Evolutionary conservation across 2,113 vertebrate genomes (phyloP).

Genomic region (Sula dactylatra): DNA sequence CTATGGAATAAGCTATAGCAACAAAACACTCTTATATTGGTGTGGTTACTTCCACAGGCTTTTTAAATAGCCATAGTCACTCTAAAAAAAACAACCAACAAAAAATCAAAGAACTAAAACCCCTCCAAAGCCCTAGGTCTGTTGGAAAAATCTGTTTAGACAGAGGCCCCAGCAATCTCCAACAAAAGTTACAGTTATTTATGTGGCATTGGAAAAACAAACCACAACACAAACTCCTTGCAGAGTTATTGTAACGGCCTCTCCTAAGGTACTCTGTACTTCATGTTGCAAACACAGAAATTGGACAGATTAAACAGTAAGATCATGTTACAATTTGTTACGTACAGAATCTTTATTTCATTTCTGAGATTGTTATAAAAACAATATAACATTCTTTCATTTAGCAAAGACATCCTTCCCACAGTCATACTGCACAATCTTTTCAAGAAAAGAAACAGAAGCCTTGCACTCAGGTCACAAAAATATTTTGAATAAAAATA

Average conservation of each 20-base stretch:
- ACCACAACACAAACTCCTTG: background rate
- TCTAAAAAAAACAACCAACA: background rate
- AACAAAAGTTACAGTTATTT: background rate
- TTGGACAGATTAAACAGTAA: background rate
- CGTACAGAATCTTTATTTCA: background rate
- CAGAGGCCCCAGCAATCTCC: background rate
- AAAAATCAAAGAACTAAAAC: background rate
- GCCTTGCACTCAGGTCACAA: background rate
- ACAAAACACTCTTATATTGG: background rate
- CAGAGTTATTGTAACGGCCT: background rate
- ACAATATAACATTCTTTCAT: background rate
- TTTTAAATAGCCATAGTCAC: background rate
- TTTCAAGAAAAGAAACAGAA: slow-evolving; percentile 6
- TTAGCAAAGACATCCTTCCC: background rate
- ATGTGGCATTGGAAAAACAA: background rate
- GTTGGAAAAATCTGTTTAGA: background rate
- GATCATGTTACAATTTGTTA: background rate
- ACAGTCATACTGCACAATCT: background rate
- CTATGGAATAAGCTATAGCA: background rate
- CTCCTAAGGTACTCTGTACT: background rate
- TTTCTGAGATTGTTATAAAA: background rate
- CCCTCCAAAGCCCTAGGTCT: background rate
- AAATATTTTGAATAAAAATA: slow-evolving; percentile 33
- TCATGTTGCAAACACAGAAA: background rate
- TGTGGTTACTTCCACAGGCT: background rate